Base-by-base conservation (phyloP, 2,797 vertebrate genomes). In the Chanos chanos region DNA sequence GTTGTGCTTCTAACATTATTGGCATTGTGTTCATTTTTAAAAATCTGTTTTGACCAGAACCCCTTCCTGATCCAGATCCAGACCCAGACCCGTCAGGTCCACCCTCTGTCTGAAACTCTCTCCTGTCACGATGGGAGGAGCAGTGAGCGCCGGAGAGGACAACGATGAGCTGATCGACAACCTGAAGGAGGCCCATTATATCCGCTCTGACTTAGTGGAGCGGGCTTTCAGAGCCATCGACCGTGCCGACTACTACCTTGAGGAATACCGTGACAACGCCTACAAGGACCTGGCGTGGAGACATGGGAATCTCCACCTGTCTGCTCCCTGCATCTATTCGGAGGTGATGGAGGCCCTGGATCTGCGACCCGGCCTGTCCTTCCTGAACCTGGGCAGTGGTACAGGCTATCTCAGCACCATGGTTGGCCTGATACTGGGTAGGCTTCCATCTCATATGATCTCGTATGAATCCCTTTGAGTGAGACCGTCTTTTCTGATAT, bases 311-410 rank as follows among this genome's bases (percentile, higher is more conserved):
- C 94, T 99, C 77, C 96, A 98, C 71, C 88, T 98, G 28, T 99
- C 95, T 0, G 96, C 96, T 7, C 96, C 96, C 0, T 99, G 96
- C 56, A 97, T 98, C 85, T 99, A 97, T 85, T 99, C 96, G 0
- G 96, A 99, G 76, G 96, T 99, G 79, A 98, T 99, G 96, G 96
- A 99, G 80, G 96, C 96, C 16, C 70, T 99, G 82, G 94, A 99
- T 53, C 86, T 99, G 28, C 92, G 93, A n/a, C 95, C 94, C 0
- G 93, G 95, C 8, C 88, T 98, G 59, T 96, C 96, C 0, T 98
- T 99, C 80, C 87, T 98, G 65, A 99, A 99, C 76, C 85, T 99
- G 25, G 96, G 96, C 82, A 97, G 96, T 25, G 96, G 96, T 58
- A 99, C 96, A 0, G 96, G 96, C 25, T 99, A 98, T 77, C 90